A percentile compares a stretch with the other conserved stretches of the same genome.
phyloP scores from a whole-genome alignment of 53 echinoderm and acorn worm species.

The Stichopus horrens region DNA sequence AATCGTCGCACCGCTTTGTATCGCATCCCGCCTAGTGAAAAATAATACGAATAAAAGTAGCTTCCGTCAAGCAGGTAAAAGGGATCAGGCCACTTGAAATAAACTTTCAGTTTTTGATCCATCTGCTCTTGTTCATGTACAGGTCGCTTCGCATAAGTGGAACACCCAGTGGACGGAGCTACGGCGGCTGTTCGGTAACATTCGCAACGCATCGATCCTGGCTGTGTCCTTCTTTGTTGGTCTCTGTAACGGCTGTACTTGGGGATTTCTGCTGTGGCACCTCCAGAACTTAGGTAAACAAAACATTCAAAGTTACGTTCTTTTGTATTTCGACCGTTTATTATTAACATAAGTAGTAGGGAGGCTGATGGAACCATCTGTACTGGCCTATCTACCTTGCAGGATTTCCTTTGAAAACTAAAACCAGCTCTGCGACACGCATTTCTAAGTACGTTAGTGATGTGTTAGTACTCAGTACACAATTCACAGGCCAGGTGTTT shows the following conservation, averaged over 20 bases:
- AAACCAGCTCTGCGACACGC: no score
- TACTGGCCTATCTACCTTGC: not conserved
- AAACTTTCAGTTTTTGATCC: no score
- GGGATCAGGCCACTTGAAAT: no score
- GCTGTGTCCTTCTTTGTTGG: conserved; percentile 70
- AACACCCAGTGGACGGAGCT: conserved; percentile 62
- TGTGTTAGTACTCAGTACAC: no score
- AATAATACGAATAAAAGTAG: no score
- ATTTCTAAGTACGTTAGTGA: no score
- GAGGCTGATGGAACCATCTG: not conserved
- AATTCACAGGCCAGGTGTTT: no score
- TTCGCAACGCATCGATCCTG: conserved; percentile 70
- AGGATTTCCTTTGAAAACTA: no score
- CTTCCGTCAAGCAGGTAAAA: no score
- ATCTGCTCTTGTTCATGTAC: not conserved
- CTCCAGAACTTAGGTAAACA: conserved; percentile 78
- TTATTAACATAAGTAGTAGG: no score
- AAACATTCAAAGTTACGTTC: not conserved
- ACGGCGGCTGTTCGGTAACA: conserved; percentile 51
- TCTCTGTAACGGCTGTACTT: conserved; percentile 70
- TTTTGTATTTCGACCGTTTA: not conserved
- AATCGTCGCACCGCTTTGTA: no score
- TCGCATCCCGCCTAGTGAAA: no score
- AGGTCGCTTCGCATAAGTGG: conserved; percentile 20
- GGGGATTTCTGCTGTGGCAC: conserved; percentile 89